phyloP scores from a whole-genome alignment of 53 echinoderm and acorn worm species.

The Actinopyga echinites region DNA sequence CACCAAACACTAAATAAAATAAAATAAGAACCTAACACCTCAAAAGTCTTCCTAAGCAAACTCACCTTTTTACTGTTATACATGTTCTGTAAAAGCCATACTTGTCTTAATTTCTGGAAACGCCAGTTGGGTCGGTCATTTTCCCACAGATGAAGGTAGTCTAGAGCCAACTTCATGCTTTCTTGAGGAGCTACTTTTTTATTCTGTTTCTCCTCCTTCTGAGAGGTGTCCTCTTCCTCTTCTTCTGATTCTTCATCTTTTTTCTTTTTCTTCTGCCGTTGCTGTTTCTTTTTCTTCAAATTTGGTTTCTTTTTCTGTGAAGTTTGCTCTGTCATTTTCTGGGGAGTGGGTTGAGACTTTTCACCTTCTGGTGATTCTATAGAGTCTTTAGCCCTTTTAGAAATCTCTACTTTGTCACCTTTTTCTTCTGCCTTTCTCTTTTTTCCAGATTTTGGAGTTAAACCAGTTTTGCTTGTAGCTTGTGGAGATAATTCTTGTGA shows the following conservation, averaged over 20 bases:
- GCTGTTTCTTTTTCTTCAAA: not conserved
- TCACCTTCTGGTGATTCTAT: not conserved
- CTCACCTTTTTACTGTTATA: conserved; percentile 35
- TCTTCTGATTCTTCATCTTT: not conserved
- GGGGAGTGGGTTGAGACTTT: not conserved
- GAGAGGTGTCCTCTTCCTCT: not conserved
- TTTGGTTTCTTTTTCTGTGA: not conserved
- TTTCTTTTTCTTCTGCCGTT: not conserved
- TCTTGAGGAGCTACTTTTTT: not conserved
- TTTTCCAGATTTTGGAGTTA: not conserved
- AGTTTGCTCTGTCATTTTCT: not conserved
- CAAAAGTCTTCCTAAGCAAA: not conserved
- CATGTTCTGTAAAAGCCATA: conserved; percentile 48
- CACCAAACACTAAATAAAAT: not conserved
- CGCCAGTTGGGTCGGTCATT: not conserved
- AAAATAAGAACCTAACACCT: not conserved
- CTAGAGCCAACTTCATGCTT: not conserved
- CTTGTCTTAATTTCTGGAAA: conserved; percentile 48
- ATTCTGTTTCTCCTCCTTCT: not conserved
- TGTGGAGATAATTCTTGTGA: too few relatives aligned
- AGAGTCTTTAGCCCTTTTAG: not conserved
- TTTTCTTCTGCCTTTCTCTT: not conserved
- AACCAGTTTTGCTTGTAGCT: not conserved
- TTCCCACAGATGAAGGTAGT: conserved; percentile 48
- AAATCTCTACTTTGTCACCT: not conserved